A percentile compares a stretch with the other conserved stretches of the same genome.
These are phyloP conservation scores for Sitta europaea DNA, from an alignment of 2,113 vertebrate species.

Conservation along the genomic window DNA sequence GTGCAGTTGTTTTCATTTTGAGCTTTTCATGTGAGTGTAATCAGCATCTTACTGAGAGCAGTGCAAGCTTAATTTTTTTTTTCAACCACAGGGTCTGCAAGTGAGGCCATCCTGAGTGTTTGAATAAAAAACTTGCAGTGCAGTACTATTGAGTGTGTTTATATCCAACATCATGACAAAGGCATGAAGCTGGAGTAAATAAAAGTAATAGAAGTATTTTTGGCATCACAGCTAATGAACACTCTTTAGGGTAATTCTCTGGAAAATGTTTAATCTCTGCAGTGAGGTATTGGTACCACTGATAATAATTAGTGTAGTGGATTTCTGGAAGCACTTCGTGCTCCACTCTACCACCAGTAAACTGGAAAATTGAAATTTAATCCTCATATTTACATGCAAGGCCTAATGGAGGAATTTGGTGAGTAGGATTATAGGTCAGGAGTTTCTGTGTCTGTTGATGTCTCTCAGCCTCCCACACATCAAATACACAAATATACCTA, in stretches of 20 bases:
- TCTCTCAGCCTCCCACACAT: neutral
- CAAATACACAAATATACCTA: neutral
- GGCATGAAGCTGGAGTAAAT: neutral
- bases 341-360: neutral
- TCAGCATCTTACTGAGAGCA: slow-evolving; percentile 22
- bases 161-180: neutral
- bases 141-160: neutral
- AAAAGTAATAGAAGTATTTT: neutral
- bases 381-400: neutral
- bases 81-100: neutral
- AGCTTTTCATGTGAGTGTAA: slow-evolving; percentile 44
- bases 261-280: neutral
- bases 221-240: neutral
- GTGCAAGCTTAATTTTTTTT: neutral
- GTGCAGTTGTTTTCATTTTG: slow-evolving; percentile 54
- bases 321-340: neutral
- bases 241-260: neutral
- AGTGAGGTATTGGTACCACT: neutral
- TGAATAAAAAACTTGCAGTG: neutral
- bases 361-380: neutral
- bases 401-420: neutral
- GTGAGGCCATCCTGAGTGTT: slow-evolving; percentile 17
- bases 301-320: neutral
- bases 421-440: neutral
- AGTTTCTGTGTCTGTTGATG: neutral